Evolutionary conservation across 1,140 invertebrate species (phyloP), one percentile per base, ranked within the genome.

Genomic region (Diabrotica undecimpunctata): DNA sequence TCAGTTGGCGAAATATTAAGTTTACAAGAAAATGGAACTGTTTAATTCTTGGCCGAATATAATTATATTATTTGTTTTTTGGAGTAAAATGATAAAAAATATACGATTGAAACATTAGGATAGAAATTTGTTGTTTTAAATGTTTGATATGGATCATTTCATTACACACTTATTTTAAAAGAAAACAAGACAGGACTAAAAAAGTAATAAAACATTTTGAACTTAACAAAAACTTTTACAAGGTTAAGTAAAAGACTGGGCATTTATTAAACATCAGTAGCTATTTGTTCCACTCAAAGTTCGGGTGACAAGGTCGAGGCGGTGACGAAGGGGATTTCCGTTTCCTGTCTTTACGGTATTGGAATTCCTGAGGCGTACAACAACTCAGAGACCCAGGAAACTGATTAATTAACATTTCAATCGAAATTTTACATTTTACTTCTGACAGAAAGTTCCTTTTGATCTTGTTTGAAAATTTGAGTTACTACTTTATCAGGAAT

Each of bases 381-480:
- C 41, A 46, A 46, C 41, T 8, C 41, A 46, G 41, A 46, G 41
- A 10, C 41, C n/a, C n/a, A 46, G 41, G 41, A 46, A 46, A 46
- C n/a, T 46, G 8, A 46, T 46, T 46, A 46, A 46, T 46, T 46
- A 46, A 46, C 41, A 46, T 46, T 46, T 46, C 41, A 46, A 46
- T 46, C 41, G n/a, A 46, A 46, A 46, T 46, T 46, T 46, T 46
- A 46, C 41, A 46, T 46, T 46, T 46, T n/a, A 46, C 41, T 46
- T n/a, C 8, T n/a, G 41, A 8, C 41, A n/a, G n/a, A 8, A n/a
- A 46, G n/a, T 10, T 8, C 41, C n/a, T 2, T 46, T 46, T 46
- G 41, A 46, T 46, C 41, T 46, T 46, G n/a, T 6, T 46, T 46
- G n/a, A 46, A n/a, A n/a, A 10, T 46, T 46, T 46, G n/a, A 46